Evolutionary conservation across 2,888 invertebrate species (phyloP), one percentile per base, ranked within the genome.

Genomic region (Buathra laborator): DNA sequence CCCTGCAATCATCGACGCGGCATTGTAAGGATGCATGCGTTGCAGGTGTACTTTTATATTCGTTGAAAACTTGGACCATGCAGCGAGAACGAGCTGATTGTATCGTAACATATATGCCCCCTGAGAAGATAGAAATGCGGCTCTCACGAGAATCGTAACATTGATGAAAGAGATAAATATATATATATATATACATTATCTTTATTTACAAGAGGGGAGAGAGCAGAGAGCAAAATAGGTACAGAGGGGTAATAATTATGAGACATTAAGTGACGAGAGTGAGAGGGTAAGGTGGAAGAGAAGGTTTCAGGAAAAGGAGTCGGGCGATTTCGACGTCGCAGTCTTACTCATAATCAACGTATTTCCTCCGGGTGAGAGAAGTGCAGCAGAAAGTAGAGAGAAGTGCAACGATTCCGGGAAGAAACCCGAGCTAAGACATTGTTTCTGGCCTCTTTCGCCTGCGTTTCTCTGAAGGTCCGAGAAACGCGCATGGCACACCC

Each of bases 261-360:
- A 92, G 91, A 92, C 93, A 93, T 93, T 93, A 93, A 93, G 93
- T 92, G 93, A 93, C 92, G 93, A 91, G 91, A 89, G 88, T 87
- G 88, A 90, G 90, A 90, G 88, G 87, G 87, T 89, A 89, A 89
- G 89, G 87, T 68, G 80, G 90, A 88, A 86, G 86, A 88, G 89
- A 89, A 79, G 84, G 46, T 86, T 88, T 87, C 86, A 85, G 87
- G 86, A 86, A 87, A 87, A 62, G 83, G 81, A 74, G 84, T 78
- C 77, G 62, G 74, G 24, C 74, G 66, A 56, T 53, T 78, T 74
- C 43, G 53, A 72, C 71, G 56, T 67, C 56, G 14, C 53, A 44
- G 68, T 67, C 71, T 84, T 37, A 76, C 75, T 70, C 81, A 71
- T 66, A 3, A n/a, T 24, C 24, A 14, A 5, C 12, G 29, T 59